These are phyloP conservation scores for Andrena praecox DNA, from an alignment of 2,888 invertebrate species.

Conservation along the genomic window DNA sequence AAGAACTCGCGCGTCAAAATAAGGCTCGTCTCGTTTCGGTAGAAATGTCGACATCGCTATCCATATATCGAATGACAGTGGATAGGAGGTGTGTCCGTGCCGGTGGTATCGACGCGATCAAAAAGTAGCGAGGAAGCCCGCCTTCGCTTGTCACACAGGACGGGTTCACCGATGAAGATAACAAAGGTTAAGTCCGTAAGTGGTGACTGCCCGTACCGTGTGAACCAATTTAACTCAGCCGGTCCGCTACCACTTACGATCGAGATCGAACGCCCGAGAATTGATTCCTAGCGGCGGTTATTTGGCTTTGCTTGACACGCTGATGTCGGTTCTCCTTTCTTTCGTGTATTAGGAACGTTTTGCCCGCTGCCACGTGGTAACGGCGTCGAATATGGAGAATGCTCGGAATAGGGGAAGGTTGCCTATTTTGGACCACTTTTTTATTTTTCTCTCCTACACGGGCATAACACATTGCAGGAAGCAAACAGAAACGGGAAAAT, in stretches of 20 bases:
- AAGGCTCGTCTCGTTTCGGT: slow-evolving; percentile 19
- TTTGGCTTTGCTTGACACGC: background rate
- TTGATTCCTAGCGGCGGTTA: background rate
- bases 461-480: no score
- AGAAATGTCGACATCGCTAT: slow-evolving; percentile 34
- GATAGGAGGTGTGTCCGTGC: slow-evolving; percentile 40
- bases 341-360: background rate
- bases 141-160: slow-evolving; percentile 53
- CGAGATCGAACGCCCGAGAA: background rate
- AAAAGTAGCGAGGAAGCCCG: slow-evolving; percentile 22
- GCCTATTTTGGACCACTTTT: no score
- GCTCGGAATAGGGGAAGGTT: no score
- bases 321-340: background rate
- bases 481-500: no score
- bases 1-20: background rate
- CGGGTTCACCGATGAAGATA: slow-evolving; percentile 59
- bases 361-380: no score
- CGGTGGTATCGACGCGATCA: slow-evolving; percentile 34
- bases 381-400: background rate
- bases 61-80: slow-evolving; percentile 22
- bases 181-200: slow-evolving; percentile 51
- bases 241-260: slow-evolving; percentile 33
- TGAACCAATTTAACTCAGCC: slow-evolving; percentile 56
- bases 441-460: no score
- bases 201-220: slow-evolving; percentile 42